Percentiles rank a stretch among this genome's conserved stretches.
Conservation (phyloP, 2,113 vertebrate species). For the Stegostoma tigrinum region DNA sequence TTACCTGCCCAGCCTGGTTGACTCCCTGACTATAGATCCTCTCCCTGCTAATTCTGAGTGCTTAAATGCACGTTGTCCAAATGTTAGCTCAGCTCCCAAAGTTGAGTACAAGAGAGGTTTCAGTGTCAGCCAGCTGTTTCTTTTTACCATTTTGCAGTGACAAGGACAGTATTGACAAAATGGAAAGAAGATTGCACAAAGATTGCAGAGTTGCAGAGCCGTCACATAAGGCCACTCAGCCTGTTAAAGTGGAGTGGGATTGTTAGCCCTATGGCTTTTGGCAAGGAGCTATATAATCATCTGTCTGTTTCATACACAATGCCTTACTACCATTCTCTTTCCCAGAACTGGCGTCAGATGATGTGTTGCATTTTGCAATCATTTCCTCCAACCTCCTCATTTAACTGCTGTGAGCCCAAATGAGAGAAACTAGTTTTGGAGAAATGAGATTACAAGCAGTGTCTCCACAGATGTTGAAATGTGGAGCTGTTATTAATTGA, state of each 20-base stretch:
- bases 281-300: not conserved
- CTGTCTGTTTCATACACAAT: not conserved
- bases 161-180: not conserved
- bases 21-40: not conserved
- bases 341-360: not conserved
- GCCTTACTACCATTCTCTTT: not conserved
- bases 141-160: not conserved
- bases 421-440: not conserved
- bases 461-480: not conserved
- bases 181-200: not conserved
- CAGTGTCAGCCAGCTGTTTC: not conserved
- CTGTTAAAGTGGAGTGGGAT: not conserved
- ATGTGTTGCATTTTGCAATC: not conserved
- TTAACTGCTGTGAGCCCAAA: not conserved
- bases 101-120: not conserved
- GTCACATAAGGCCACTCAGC: too few relatives aligned
- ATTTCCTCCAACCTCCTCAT: not conserved
- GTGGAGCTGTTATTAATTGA: not conserved
- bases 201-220: too few relatives aligned
- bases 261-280: not conserved
- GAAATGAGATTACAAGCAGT: not conserved
- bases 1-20: not conserved
- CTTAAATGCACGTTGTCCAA: not conserved
- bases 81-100: not conserved
- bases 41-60: not conserved